A percentile compares a stretch with the other conserved stretches of the same genome.
Evolutionary conservation across 2,113 vertebrate genomes (phyloP).

Genomic region (Shinisaurus crocodilurus): DNA sequence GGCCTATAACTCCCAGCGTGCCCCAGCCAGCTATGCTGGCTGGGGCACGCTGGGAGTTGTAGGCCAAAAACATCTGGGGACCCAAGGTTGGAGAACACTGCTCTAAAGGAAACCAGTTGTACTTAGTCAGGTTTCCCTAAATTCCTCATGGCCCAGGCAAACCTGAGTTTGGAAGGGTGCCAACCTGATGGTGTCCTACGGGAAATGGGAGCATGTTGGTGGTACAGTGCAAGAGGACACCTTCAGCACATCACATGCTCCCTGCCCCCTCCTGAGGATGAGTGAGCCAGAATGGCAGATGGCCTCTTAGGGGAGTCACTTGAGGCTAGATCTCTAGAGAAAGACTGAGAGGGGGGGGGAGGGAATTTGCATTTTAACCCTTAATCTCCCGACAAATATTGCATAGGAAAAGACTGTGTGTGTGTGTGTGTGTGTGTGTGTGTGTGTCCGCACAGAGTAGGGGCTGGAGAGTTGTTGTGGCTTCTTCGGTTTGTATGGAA

Average conservation of each 20-base stretch:
- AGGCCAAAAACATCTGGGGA: too few species aligned
- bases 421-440: background rate
- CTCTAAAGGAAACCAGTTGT: background rate
- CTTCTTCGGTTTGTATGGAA: background rate
- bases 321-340: slow-evolving; percentile 66
- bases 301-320: slow-evolving; percentile 76
- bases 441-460: background rate
- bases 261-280: background rate
- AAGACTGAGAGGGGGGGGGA: background rate
- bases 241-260: background rate
- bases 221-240: slow-evolving; percentile 33
- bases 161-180: too few species aligned
- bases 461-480: background rate
- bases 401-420: fast-evolving
- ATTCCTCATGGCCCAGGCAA: too few species aligned
- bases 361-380: slow-evolving; percentile 74
- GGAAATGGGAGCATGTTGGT: background rate
- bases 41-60: too few species aligned
- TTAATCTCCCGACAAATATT: slow-evolving; percentile 43
- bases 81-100: too few species aligned
- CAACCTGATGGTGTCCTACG: background rate
- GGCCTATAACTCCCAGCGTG: too few species aligned
- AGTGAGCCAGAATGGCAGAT: slow-evolving; percentile 71
- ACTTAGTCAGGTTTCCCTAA: background rate
- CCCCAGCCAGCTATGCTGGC: too few species aligned